Evolutionary conservation across 2,113 vertebrate species (phyloP), one percentile per base, ranked within the genome.

Genomic region (Mirza zaza): DNA sequence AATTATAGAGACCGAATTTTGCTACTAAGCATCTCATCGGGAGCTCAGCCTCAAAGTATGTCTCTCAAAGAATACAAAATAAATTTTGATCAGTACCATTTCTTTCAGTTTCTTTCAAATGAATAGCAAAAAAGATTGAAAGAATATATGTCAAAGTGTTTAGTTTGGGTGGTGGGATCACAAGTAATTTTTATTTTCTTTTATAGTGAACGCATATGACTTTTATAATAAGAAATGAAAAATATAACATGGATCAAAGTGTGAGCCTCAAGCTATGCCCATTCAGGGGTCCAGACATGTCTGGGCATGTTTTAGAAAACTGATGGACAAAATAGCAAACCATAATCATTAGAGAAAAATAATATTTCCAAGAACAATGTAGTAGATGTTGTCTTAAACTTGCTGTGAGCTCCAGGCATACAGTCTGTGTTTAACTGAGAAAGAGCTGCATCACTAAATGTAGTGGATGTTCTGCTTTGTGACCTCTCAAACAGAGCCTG

Each of bases 221-320:
- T 21, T 96, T 75, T 84, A 75, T 81, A 83, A 34, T 25, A 59
- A 90, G 39, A 77, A 42, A 87, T 29, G 21, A 32, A 50, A 95
- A 89, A 48, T 34, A 21, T 25, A 80, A 34, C 5, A 79, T 9
- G 15, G 39, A 52, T 57, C 42, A 55, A 81, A 75, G 34, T 90
- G 42, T 50, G n/a, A 59, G 14, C 15, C 65, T 21, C 3, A 63
- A 2, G 2, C 15, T 39, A 20, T 80, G 8, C 27, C 20, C 48
- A 8, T 48, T 92, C 6, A 12, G 9, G 75, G 63, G 8, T 87
- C 73, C 55, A 80, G 50, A 80, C 8, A 48, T 48, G 29, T 32
- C 25, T 83, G 17, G 39, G 7, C 15, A 34, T 67, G 48, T 67
- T 73, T 84, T 52, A 75, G 86, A 91, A 75, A 61, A 68, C 2